These are phyloP conservation scores for Acromyrmex echinatior DNA, from an alignment of 1,140 invertebrate species.

Conservation along the genomic window DNA sequence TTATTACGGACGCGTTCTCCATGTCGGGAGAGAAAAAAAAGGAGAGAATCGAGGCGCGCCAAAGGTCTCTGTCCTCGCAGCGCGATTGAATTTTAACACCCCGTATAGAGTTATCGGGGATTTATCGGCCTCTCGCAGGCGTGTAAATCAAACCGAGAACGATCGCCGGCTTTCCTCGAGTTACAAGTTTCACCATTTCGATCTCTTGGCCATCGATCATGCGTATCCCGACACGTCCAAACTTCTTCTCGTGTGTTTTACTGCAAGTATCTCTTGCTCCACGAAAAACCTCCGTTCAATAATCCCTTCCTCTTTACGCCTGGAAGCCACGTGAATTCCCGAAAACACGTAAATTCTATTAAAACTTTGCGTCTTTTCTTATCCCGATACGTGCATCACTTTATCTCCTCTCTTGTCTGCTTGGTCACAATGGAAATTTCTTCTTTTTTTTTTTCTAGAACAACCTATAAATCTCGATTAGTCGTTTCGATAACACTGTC, in stretches of 20 bases:
- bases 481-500: conserved; percentile 20
- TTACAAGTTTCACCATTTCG: conserved; percentile 37
- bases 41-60: not conserved
- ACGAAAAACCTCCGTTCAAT: not conserved
- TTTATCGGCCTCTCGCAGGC: conserved; percentile 44
- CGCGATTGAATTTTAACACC: conserved; percentile 53
- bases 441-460: not conserved
- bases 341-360: conserved; percentile 55
- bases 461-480: conserved; percentile 53
- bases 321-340: not conserved
- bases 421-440: conserved; percentile 42
- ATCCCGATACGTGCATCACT: conserved; percentile 16
- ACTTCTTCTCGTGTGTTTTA: conserved; percentile 38
- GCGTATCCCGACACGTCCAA: conserved; percentile 26
- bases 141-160: conserved; percentile 56
- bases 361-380: conserved; percentile 36
- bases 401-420: conserved; percentile 27
- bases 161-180: conserved; percentile 45
- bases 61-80: conserved; percentile 17
- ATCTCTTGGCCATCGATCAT: conserved; percentile 23
- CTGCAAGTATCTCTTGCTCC: not conserved
- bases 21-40: not conserved
- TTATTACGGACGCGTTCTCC: not conserved
- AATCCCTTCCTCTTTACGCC: not conserved
- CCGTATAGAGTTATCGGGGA: conserved; percentile 50